phyloP scores from a whole-genome alignment of 2,113 vertebrate genomes.

The Meleagris gallopavo region DNA sequence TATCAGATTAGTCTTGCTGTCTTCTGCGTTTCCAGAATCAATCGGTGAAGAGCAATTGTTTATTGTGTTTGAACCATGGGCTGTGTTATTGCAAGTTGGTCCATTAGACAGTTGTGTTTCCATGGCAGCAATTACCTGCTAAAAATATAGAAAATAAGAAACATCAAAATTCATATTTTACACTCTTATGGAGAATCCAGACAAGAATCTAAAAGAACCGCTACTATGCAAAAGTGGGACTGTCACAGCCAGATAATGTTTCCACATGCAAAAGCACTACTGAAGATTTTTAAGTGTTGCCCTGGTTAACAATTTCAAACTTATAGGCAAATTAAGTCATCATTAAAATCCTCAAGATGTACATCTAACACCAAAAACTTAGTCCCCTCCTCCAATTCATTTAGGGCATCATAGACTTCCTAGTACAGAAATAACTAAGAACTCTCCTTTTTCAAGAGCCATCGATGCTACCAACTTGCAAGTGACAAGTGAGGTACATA shows the following conservation, averaged over 20 bases:
- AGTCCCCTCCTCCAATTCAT: not conserved
- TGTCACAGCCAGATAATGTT: conserved; percentile 30
- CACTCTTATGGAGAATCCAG: conserved; percentile 23
- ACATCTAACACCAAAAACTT: not conserved
- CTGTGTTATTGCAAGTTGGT: conserved; percentile 94
- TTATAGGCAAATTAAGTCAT: not conserved
- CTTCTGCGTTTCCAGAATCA: conserved; percentile 93
- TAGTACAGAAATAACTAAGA: not conserved
- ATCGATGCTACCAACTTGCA: not conserved
- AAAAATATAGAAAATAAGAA: conserved; percentile 77
- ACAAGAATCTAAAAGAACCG: conserved; percentile 61
- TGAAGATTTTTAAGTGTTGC: not conserved
- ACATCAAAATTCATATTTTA: conserved; percentile 71
- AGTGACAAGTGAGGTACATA: not conserved
- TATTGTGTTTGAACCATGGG: conserved; percentile 90
- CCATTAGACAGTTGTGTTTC: conserved; percentile 99
- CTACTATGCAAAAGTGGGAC: conserved; percentile 49
- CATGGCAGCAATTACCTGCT: conserved; percentile 99
- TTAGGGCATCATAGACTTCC: not conserved
- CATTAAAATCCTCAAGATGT: not conserved
- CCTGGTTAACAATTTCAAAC: not conserved
- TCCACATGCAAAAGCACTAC: conserved; percentile 1
- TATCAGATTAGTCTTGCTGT: conserved; percentile 99
- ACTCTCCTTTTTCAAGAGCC: not conserved
- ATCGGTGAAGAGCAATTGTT: conserved; percentile 94